Evolutionary conservation across 2,797 vertebrate species (phyloP), one percentile per base, ranked within the genome.

Genomic region (Micromesistius poutassou): DNA sequence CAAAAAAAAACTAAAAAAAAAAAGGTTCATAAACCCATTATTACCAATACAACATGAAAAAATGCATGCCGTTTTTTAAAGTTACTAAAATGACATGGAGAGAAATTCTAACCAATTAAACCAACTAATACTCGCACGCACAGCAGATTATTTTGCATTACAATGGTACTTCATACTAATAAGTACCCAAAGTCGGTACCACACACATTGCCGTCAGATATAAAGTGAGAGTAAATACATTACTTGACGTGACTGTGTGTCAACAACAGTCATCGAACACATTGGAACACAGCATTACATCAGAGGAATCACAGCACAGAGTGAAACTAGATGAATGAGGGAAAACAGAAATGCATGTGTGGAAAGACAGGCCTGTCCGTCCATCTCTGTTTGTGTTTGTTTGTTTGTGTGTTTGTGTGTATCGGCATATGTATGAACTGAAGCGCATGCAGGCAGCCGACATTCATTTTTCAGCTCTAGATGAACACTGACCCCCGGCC

Each of bases 311-410:
- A 85, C 75, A 35, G 75, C 0, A 6, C 33, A 74, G 5, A n/a
- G 36, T 77, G 30, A 84, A 88, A 91, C 76, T 80, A 89, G 77
- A 87, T 72, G 76, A 74, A 80, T 55, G 74, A 31, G 13, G 33
- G 73, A 19, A 75, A 77, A 83, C 71, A 85, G 83, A 85, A 81
- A 80, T 77, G 71, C 75, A 77, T 75, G 73, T 30, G 71, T 30
- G 30, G 31, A 72, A 72, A 72, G 30, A 72, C 13, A 72, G 30
- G 30, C 50, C 50, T n/a, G 50, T 62, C 50, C 33, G 33, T 35
- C 33, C 6, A 7, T 35, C 33, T 35, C 22, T 62, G 50, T 62
- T 62, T 62, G 50, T 62, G 50, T 62, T 62, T 62, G 50, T 55
- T 55, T 55, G 50, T n/a, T 62, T 22, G 22, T 19, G 33, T 55